These are phyloP conservation scores for Cyphomyrus plagiostoma DNA, from an alignment of 2,113 vertebrate species.

Conservation along the genomic window DNA sequence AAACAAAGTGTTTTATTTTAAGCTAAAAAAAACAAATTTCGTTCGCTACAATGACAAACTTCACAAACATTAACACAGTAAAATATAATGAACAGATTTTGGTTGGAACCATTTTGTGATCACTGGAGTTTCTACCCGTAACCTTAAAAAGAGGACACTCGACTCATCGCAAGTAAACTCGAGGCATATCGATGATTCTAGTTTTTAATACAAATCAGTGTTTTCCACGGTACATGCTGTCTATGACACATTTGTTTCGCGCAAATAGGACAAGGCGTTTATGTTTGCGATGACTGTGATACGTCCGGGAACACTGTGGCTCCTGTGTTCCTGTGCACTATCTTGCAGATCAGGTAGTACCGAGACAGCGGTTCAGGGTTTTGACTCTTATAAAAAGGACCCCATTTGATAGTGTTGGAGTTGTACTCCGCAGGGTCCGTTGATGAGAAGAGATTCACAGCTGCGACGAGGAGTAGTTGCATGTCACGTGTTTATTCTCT, in stretches of 20 bases:
- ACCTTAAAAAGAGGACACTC: not conserved
- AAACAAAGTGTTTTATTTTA: not conserved
- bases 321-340: not conserved
- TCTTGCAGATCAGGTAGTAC: conserved; percentile 15
- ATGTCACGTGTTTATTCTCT: too few relatives aligned
- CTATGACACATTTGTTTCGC: not conserved
- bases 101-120: not conserved
- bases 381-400: not conserved
- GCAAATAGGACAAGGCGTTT: not conserved
- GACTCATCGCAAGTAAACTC: not conserved
- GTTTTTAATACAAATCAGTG: not conserved
- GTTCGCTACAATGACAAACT: not conserved
- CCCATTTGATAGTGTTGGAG: not conserved
- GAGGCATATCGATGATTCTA: not conserved
- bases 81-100: not conserved
- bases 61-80: not conserved
- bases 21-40: not conserved
- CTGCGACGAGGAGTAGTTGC: too few relatives aligned
- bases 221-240: not conserved
- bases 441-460: too few relatives aligned
- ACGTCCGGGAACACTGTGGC: not conserved
- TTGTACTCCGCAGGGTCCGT: too few relatives aligned
- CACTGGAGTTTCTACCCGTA: not conserved
- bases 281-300: not conserved
- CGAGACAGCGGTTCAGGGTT: not conserved